Evolutionary conservation across 1,140 invertebrate species (phyloP).

Genomic region (Apis dorsata): DNA sequence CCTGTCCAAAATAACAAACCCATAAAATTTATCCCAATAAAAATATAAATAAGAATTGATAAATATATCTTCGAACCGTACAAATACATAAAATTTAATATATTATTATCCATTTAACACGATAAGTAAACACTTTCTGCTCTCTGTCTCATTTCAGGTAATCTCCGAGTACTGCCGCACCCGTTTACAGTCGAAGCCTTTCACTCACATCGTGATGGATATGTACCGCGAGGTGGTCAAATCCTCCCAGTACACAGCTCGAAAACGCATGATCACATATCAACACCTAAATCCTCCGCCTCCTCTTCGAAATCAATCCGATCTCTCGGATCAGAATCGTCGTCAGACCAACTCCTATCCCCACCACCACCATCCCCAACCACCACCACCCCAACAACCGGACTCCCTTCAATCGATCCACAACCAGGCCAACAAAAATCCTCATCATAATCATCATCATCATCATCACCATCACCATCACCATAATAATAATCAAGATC

Average conservation of each 20-base stretch:
- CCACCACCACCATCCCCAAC: slow-evolving; percentile 34
- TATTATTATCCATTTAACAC: too few species aligned
- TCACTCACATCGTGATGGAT: slow-evolving; percentile 84
- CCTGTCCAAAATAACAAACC: too few species aligned
- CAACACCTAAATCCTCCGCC: slow-evolving; percentile 52
- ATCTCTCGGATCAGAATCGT: slow-evolving; percentile 42
- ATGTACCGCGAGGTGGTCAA: slow-evolving; percentile 81
- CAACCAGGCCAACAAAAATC: slow-evolving; percentile 5
- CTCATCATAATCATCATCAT: not conserved
- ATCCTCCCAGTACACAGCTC: slow-evolving; percentile 73
- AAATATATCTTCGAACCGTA: too few species aligned
- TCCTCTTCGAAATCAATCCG: slow-evolving; percentile 3
- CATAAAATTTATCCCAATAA: too few species aligned
- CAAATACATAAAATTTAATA: too few species aligned
- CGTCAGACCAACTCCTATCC: slow-evolving; percentile 14
- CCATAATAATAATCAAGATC: slow-evolving; percentile 3
- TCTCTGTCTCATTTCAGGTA: slow-evolving; percentile 75
- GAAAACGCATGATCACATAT: slow-evolving; percentile 66
- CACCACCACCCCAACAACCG: slow-evolving; percentile 37
- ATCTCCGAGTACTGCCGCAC: slow-evolving; percentile 83
- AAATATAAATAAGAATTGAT: too few species aligned
- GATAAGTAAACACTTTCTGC: not conserved
- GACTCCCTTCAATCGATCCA: slow-evolving; percentile 34
- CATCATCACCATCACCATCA: slow-evolving; percentile 16
- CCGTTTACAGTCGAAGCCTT: slow-evolving; percentile 80